These are phyloP conservation scores for Zelostemma sp. DNA, from an alignment of 1,140 invertebrate genomes.

Conservation along the genomic window DNA sequence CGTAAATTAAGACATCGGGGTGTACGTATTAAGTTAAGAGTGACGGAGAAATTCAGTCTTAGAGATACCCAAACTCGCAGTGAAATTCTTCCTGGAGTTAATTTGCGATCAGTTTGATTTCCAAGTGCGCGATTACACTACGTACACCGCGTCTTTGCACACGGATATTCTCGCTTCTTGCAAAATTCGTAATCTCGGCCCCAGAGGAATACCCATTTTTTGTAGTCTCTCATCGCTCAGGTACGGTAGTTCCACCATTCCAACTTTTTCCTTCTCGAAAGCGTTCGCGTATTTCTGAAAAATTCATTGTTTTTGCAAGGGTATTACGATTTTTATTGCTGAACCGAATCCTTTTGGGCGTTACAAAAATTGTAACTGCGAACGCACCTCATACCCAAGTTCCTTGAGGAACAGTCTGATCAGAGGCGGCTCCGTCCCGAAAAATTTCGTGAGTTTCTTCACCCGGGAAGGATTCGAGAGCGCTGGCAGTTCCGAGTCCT, in stretches of 20 bases:
- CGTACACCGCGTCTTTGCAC: constrained; percentile 71
- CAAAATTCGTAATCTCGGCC: constrained; percentile 88
- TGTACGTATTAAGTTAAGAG: constrained; percentile 6
- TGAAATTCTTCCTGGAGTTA: constrained; percentile 8
- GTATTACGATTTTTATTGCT: too few relatives aligned
- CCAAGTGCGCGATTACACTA: constrained; percentile 48
- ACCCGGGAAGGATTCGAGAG: constrained; percentile 87
- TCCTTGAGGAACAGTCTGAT: constrained; percentile 91
- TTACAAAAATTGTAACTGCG: not conserved
- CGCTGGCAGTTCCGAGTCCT: constrained; percentile 74
- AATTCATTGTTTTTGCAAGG: too few relatives aligned
- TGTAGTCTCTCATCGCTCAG: constrained; percentile 90
- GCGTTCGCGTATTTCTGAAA: constrained; percentile 88
- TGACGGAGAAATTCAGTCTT: constrained; percentile 30
- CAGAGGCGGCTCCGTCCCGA: constrained; percentile 92
- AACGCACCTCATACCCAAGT: constrained; percentile 90
- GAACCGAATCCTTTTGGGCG: too few relatives aligned
- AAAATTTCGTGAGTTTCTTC: constrained; percentile 90
- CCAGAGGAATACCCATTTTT: constrained; percentile 90
- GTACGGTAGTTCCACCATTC: constrained; percentile 92
- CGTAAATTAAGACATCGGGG: too few relatives aligned
- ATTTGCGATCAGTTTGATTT: constrained; percentile 8
- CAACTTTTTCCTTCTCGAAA: constrained; percentile 90
- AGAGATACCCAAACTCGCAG: not conserved
- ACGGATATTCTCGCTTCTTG: constrained; percentile 87